These are phyloP conservation scores for Zaprionus gabonicus DNA, from an alignment of 1,140 invertebrate genomes.

Conservation along the genomic window DNA sequence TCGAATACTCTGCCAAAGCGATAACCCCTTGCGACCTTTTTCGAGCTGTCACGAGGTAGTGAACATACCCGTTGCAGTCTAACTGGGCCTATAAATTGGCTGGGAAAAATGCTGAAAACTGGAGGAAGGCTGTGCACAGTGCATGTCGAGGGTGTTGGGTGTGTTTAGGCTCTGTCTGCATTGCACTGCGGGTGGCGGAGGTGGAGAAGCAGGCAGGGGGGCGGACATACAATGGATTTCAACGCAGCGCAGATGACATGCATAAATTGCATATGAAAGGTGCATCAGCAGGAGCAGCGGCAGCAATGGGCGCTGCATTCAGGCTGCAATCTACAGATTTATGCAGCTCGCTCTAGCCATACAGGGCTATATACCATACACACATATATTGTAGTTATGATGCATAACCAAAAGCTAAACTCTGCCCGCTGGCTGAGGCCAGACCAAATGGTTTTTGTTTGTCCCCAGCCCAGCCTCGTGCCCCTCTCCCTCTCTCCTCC, in stretches of 20 bases:
- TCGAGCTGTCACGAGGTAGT: background rate
- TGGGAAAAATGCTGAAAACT: slow-evolving; percentile 59
- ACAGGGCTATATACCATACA: slow-evolving; percentile 26
- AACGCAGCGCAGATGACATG: slow-evolving; percentile 73
- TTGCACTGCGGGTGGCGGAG: background rate
- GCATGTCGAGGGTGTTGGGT: slow-evolving; percentile 42
- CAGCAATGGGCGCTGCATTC: slow-evolving; percentile 15
- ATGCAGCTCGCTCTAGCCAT: slow-evolving; percentile 48
- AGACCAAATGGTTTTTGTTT: slow-evolving; percentile 72
- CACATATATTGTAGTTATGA: slow-evolving; percentile 63
- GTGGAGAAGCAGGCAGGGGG: background rate
- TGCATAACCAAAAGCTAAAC: slow-evolving; percentile 77
- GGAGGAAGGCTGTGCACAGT: background rate
- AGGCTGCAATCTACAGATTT: slow-evolving; percentile 77
- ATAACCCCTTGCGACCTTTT: too few species aligned
- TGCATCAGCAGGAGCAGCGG: slow-evolving; percentile 65
- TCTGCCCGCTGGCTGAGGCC: slow-evolving; percentile 46
- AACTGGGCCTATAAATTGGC: slow-evolving; percentile 69
- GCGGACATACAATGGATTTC: slow-evolving; percentile 54
- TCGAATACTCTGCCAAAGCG: slow-evolving; percentile 2
- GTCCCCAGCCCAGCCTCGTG: slow-evolving; percentile 7
- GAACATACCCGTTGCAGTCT: slow-evolving; percentile 31
- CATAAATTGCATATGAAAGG: slow-evolving; percentile 82
- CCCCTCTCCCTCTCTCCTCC: background rate
- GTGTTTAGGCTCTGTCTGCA: slow-evolving; percentile 55